Percentiles rank a stretch among this genome's conserved stretches.
Conservation (phyloP, 2,888 invertebrate genomes). For the Agrochola lota region DNA sequence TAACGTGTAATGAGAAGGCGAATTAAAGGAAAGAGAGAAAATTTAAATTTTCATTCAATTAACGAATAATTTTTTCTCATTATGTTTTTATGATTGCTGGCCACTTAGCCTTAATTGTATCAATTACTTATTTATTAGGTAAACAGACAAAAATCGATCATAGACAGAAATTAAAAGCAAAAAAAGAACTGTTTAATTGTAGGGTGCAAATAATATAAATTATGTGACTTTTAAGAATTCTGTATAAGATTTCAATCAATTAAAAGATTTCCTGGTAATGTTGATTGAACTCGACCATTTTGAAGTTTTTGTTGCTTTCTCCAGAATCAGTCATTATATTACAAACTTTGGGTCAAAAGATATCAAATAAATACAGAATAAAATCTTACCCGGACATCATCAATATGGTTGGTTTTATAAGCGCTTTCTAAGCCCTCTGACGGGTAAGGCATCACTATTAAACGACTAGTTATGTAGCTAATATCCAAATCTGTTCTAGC, state of each 20-base stretch:
- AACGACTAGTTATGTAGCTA: slow-evolving; percentile 97
- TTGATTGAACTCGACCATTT: background rate
- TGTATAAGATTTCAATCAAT: too few relatives aligned
- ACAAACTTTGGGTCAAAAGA: background rate
- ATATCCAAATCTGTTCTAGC: slow-evolving; percentile 97
- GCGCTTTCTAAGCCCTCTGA: slow-evolving; percentile 98
- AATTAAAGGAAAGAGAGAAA: too few relatives aligned
- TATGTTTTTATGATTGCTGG: too few relatives aligned
- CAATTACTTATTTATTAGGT: too few relatives aligned
- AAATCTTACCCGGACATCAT: slow-evolving; percentile 93
- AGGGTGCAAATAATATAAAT: background rate
- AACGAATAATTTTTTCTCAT: too few relatives aligned
- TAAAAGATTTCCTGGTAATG: too few relatives aligned
- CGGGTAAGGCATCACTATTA: slow-evolving; percentile 98
- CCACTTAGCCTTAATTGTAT: too few relatives aligned
- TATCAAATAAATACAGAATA: background rate
- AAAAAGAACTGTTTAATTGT: background rate
- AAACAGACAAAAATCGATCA: too few relatives aligned
- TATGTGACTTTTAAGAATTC: background rate
- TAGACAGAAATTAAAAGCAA: background rate
- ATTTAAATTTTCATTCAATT: too few relatives aligned
- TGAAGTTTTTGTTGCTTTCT: background rate
- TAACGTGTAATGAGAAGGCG: too few relatives aligned
- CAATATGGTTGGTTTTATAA: slow-evolving; percentile 97
- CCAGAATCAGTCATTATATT: background rate